These are phyloP conservation scores for Danio jaintianensis DNA, from an alignment of 2,797 vertebrate species.

Conservation along the genomic window DNA sequence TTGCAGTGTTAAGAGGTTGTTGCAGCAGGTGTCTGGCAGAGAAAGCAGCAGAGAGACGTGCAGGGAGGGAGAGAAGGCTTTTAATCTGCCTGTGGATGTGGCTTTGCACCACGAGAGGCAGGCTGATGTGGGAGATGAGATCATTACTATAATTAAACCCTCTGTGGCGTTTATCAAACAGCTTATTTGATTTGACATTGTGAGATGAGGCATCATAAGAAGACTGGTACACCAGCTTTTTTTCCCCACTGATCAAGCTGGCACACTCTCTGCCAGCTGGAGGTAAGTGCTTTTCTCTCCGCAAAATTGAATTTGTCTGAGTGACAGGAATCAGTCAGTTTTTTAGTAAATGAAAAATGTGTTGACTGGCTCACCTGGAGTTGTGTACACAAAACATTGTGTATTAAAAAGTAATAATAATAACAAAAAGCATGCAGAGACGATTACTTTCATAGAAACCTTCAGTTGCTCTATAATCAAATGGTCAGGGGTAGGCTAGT, in stretches of 20 bases:
- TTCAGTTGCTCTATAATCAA: neutral
- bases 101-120: slow-evolving; percentile 39
- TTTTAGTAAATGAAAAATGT: slow-evolving; percentile 31
- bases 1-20: slow-evolving; percentile 3
- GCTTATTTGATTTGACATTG: slow-evolving; percentile 54
- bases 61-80: slow-evolving; percentile 16
- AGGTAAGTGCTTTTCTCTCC: slow-evolving; percentile 35
- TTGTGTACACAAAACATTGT: slow-evolving; percentile 14
- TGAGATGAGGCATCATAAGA: slow-evolving; percentile 54
- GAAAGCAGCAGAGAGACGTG: slow-evolving; percentile 12
- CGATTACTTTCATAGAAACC: neutral
- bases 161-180: slow-evolving; percentile 60
- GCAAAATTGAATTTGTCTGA: slow-evolving; percentile 52
- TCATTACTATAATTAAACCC: slow-evolving; percentile 62
- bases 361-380: slow-evolving; percentile 3
- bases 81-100: slow-evolving; percentile 51
- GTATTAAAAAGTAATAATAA: neutral
- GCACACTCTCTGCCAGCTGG: slow-evolving; percentile 21
- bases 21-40: slow-evolving; percentile 34
- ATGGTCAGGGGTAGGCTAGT: neutral
- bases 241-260: slow-evolving; percentile 46
- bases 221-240: slow-evolving; percentile 50
- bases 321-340: slow-evolving; percentile 38
- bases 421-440: neutral
- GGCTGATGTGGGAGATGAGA: slow-evolving; percentile 54